A percentile compares a stretch with the other conserved stretches of the same genome.
Conservation (phyloP, 2,797 vertebrate species). For the Cygnus olor region DNA sequence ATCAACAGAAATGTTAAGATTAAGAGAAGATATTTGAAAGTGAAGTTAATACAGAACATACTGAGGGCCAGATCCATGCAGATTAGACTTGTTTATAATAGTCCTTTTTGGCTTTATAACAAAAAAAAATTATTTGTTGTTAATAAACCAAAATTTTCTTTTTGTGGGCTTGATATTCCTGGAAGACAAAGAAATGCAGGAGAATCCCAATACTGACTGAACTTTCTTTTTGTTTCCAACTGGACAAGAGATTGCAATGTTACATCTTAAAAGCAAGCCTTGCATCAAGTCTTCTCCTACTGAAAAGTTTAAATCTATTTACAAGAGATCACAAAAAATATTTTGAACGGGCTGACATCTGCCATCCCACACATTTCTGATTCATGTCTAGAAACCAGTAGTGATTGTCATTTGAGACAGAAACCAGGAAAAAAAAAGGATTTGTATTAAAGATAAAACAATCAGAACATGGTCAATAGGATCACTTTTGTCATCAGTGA, state of each 20-base stretch:
- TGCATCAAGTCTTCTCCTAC: not conserved
- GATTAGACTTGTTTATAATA: not conserved
- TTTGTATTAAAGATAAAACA: not conserved
- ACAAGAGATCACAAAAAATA: not conserved
- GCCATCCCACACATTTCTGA: not conserved
- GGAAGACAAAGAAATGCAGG: not conserved
- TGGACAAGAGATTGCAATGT: not conserved
- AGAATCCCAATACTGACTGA: not conserved
- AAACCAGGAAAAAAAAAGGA: not conserved
- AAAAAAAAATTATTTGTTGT: not conserved
- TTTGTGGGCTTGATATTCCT: not conserved
- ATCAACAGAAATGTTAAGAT: not conserved
- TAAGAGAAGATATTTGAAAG: not conserved
- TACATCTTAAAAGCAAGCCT: not conserved
- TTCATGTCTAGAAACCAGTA: not conserved
- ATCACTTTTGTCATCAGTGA: not conserved
- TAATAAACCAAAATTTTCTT: not conserved
- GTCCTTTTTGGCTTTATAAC: not conserved
- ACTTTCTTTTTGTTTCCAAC: not conserved
- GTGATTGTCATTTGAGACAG: not conserved
- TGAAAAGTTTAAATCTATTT: not conserved
- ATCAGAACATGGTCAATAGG: not conserved
- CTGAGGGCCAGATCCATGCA: not conserved
- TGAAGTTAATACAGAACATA: not conserved
- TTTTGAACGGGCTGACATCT: not conserved